These are phyloP conservation scores for Drosophila glabriapex DNA, from an alignment of 2,888 invertebrate species.

Conservation along the genomic window DNA sequence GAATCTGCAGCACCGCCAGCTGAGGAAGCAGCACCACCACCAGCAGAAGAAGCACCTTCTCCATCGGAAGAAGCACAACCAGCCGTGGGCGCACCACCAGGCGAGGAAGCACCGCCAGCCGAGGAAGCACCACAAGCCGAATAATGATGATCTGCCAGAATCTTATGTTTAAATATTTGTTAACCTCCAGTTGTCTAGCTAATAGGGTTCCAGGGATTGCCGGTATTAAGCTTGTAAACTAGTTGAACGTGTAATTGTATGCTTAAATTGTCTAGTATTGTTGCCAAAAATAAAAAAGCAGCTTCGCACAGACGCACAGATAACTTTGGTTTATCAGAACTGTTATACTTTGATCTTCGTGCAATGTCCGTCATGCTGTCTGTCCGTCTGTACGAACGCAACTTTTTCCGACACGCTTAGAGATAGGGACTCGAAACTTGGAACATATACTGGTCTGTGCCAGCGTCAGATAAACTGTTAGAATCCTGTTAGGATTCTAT, in stretches of 20 bases:
- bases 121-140: conserved; percentile 26
- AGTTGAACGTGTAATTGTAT: conserved; percentile 42
- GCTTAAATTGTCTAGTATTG: conserved; percentile 5
- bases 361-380: too few species aligned
- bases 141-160: conserved; percentile 1
- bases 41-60: conserved; percentile 9
- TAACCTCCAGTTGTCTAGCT: neutral
- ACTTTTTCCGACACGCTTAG: too few species aligned
- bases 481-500: too few species aligned
- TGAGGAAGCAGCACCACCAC: conserved; percentile 10
- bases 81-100: conserved; percentile 14
- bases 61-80: conserved; percentile 20
- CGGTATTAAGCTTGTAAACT: conserved; percentile 34
- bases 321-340: too few species aligned
- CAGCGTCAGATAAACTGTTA: too few species aligned
- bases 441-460: too few species aligned
- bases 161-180: conserved; percentile 11
- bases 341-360: too few species aligned
- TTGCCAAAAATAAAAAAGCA: neutral
- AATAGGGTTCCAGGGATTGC: neutral
- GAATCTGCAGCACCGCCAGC: neutral
- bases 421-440: too few species aligned
- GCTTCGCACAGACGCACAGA: neutral
- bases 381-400: too few species aligned
- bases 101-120: conserved; percentile 20